Conservation (phyloP, 2,797 vertebrate species). For the Lemur catta region DNA sequence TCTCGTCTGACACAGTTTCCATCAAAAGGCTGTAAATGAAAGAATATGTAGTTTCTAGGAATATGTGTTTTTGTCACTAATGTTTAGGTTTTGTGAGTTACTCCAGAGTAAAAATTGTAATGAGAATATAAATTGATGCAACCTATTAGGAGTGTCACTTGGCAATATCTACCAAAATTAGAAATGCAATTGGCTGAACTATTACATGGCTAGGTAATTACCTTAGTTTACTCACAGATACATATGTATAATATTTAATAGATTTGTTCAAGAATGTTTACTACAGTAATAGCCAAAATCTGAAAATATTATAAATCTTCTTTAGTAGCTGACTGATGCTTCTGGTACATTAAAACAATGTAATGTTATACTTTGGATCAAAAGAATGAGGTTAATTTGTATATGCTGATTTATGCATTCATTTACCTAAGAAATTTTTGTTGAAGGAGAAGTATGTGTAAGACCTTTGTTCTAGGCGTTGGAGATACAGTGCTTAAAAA, state of each 20-base stretch:
- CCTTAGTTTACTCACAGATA: constrained; percentile 35
- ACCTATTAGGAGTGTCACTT: neutral
- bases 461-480: neutral
- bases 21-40: constrained; percentile 11
- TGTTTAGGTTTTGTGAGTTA: neutral
- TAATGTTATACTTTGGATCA: neutral
- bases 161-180: constrained; percentile 8
- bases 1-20: constrained; percentile 6
- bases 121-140: neutral
- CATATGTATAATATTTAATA: neutral
- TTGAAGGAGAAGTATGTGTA: neutral
- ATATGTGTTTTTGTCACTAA: constrained; percentile 18
- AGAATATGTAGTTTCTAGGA: constrained; percentile 28
- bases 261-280: neutral
- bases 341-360: constrained; percentile 13
- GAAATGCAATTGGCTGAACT: constrained; percentile 13
- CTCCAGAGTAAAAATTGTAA: constrained; percentile 12
- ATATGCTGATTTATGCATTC: constrained; percentile 41
- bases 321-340: neutral
- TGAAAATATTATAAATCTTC: constrained; percentile 10
- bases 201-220: neutral
- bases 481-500: neutral
- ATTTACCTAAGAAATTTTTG: neutral
- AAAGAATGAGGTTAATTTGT: constrained; percentile 2
- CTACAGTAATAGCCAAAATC: neutral